Evolutionary conservation across 64 coral and sea anemone species (phyloP), one percentile per base, ranked within the genome.

Genomic region (Actinia tenebrosa): DNA sequence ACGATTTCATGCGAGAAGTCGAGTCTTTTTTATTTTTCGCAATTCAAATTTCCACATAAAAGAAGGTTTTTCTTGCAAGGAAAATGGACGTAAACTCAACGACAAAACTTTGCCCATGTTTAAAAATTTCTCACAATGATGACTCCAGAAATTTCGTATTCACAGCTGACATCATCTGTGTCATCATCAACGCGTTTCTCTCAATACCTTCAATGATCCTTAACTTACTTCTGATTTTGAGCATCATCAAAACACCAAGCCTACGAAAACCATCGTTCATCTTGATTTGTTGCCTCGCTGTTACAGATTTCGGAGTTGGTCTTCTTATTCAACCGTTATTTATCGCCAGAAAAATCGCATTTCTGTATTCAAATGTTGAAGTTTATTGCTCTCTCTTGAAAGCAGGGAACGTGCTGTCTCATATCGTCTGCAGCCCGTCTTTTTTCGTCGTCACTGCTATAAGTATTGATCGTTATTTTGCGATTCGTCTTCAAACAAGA

Each of bases 391-490:
- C 20, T 4, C 5, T 90, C 16, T 45, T 68, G 2, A 71, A 53
- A 45, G 89, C 89, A 3, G 81, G 83, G 52, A 85, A 77, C 20
- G 62, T 90, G 16, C 10, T 56, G 20, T n/a, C 89, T 20, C 89
- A 81, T 2, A 69, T 83, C 37, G 81, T 90, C 50, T 79, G 79
- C 60, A 83, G 89, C 2, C 68, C 83, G 17, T 90, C 89, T 0
- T 90, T 90, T 68, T 77, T 84, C 30, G 68, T 80, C 15, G 89
- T 85, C 10, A 84, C 60, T 56, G 89, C 81, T n/a, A 83, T 90
- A 85, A 90, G 89, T 64, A 75, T 83, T 75, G 88, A 89, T n/a
- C 60, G 88, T 8, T 59, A 84, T 19, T 64, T 89, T 18, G 88
- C 88, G 19, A 83, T 89, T 10, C 26, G 26, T 55, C 25, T 89